A percentile compares a stretch with the other conserved stretches of the same genome.
These are phyloP conservation scores for Drosophila ochracea DNA, from an alignment of 2,888 invertebrate genomes.

Conservation along the genomic window DNA sequence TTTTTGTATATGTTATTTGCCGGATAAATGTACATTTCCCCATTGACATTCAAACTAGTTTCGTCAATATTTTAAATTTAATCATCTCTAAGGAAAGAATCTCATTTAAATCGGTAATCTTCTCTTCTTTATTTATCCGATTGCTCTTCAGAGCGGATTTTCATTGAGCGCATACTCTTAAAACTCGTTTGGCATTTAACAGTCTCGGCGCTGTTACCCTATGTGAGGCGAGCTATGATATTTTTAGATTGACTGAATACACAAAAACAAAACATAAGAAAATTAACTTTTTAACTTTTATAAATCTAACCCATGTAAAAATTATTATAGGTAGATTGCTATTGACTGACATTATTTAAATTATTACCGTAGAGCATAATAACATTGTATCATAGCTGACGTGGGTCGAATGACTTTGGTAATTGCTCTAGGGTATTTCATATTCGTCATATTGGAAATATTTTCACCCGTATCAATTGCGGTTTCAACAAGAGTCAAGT, in stretches of 20 bases:
- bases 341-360: neutral
- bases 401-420: neutral
- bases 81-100: neutral
- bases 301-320: neutral
- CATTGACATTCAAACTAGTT: neutral
- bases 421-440: constrained; percentile 8
- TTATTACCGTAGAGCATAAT: neutral
- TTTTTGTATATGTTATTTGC: neutral
- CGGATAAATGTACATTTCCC: neutral
- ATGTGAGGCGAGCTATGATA: neutral
- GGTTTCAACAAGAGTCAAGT: constrained; percentile 21
- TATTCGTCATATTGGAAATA: neutral
- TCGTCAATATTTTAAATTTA: neutral
- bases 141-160: constrained; percentile 6
- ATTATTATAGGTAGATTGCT: neutral
- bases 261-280: neutral
- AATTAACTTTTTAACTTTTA: neutral
- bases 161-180: constrained; percentile 10
- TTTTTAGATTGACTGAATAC: neutral
- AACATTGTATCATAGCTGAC: neutral
- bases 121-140: neutral
- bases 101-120: neutral
- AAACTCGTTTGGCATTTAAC: constrained; percentile 33
- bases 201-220: constrained; percentile 7
- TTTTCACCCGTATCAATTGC: constrained; percentile 3